These are phyloP conservation scores for Synodontis membranacea DNA, from an alignment of 2,113 vertebrate genomes.

Conservation along the genomic window DNA sequence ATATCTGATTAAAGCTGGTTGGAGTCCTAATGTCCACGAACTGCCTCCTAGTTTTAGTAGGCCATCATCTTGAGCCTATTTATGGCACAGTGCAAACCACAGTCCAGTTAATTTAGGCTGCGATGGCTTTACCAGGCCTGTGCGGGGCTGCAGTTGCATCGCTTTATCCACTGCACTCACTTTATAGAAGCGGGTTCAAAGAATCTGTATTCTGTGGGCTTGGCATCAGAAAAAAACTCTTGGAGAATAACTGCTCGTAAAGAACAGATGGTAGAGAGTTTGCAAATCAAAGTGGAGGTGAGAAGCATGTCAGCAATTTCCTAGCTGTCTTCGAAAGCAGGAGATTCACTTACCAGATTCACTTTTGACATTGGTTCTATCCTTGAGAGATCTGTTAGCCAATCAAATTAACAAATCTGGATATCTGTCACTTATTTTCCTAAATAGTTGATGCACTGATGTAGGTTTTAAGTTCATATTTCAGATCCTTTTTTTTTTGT, in stretches of 20 bases:
- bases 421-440: neutral
- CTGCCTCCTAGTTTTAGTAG: conserved; percentile 41
- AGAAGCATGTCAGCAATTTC: conserved; percentile 29
- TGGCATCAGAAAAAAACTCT: neutral
- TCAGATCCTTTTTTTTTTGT: neutral
- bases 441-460: neutral
- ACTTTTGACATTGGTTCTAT: neutral
- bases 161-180: conserved; percentile 20
- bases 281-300: conserved; percentile 25
- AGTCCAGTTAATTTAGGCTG: conserved; percentile 43
- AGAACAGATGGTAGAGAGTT: conserved; percentile 27
- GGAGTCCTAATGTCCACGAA: conserved; percentile 42
- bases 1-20: conserved; percentile 54
- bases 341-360: neutral
- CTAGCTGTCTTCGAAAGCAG: neutral
- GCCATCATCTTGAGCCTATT: conserved; percentile 55
- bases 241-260: conserved; percentile 5
- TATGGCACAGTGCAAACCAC: conserved; percentile 25
- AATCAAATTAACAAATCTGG: neutral
- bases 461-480: neutral
- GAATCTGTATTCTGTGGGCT: conserved; percentile 15
- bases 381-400: neutral
- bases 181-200: conserved; percentile 27
- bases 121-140: conserved; percentile 46
- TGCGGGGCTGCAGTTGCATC: conserved; percentile 16